These are phyloP conservation scores for Mactromeris polynyma DNA, from an alignment of 2,888 invertebrate species.

Conservation along the genomic window DNA sequence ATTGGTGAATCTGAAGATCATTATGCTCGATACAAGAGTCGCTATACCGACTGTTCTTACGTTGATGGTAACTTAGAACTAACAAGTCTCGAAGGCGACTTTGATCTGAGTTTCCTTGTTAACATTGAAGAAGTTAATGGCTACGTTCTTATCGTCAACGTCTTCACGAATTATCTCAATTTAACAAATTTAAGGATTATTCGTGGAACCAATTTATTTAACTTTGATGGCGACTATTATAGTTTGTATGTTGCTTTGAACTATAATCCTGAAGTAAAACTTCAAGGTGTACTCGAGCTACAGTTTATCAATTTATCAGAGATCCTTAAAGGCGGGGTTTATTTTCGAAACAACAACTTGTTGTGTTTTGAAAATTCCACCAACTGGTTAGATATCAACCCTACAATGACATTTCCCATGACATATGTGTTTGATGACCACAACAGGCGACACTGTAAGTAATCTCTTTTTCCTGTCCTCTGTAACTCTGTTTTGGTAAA, in stretches of 20 bases:
- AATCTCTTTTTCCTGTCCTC: no score
- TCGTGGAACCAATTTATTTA: slow-evolving; percentile 96
- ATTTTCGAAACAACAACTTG: slow-evolving; percentile 97
- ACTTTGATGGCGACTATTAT: slow-evolving; percentile 91
- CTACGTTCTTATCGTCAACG: slow-evolving; percentile 97
- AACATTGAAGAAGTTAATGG: slow-evolving; percentile 97
- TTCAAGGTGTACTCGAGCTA: slow-evolving; percentile 82
- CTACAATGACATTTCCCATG: slow-evolving; percentile 66
- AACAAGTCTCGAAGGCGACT: slow-evolving; percentile 93
- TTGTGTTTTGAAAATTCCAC: slow-evolving; percentile 97
- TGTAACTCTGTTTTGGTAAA: no score
- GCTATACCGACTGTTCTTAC: slow-evolving; percentile 99
- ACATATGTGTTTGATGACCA: slow-evolving; percentile 83
- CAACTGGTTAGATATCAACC: slow-evolving; percentile 94
- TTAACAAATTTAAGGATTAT: slow-evolving; percentile 97
- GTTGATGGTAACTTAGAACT: slow-evolving; percentile 99
- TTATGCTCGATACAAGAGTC: slow-evolving; percentile 74
- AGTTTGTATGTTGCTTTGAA: slow-evolving; percentile 85
- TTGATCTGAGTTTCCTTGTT: slow-evolving; percentile 96
- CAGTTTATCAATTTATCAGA: slow-evolving; percentile 89
- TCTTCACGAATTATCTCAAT: slow-evolving; percentile 94
- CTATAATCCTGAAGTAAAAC: slow-evolving; percentile 90
- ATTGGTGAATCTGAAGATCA: slow-evolving; percentile 73
- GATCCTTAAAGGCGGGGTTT: slow-evolving; percentile 96
- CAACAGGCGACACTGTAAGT: slow-evolving; percentile 90